Percentiles rank a stretch among this genome's conserved stretches.
phyloP scores from a whole-genome alignment of 2,888 invertebrate species.

The Autographa pulchrina region DNA sequence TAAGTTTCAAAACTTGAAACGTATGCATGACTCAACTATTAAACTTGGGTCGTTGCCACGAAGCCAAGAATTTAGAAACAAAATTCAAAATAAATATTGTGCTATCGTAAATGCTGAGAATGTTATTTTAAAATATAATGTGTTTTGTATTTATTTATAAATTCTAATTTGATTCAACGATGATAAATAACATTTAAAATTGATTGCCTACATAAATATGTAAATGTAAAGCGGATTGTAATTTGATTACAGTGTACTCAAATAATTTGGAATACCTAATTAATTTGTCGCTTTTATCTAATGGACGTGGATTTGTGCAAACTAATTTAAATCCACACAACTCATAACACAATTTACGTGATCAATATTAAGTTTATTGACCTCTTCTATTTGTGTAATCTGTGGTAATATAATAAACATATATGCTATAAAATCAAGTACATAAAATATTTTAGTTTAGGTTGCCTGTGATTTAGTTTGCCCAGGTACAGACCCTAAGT shows the following conservation, averaged over 20 bases:
- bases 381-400: not conserved
- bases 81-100: conserved; percentile 23
- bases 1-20: conserved; percentile 31
- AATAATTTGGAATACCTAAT: conserved; percentile 1
- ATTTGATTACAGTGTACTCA: not conserved
- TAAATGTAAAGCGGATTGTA: not conserved
- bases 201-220: conserved; percentile 1
- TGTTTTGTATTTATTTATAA: not conserved
- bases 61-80: conserved; percentile 18
- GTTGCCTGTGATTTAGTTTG: conserved; percentile 11
- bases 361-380: not conserved
- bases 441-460: conserved; percentile 7
- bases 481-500: not conserved
- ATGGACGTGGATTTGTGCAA: not conserved
- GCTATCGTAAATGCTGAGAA: not conserved
- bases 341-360: not conserved
- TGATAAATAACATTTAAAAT: not conserved
- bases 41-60: conserved; percentile 24
- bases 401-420: not conserved
- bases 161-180: not conserved
- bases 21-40: conserved; percentile 36
- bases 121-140: not conserved
- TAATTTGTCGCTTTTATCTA: conserved; percentile 3
- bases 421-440: not conserved
- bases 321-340: not conserved